These are phyloP conservation scores for Muscina levida DNA, from an alignment of 2,888 invertebrate genomes.

Conservation along the genomic window DNA sequence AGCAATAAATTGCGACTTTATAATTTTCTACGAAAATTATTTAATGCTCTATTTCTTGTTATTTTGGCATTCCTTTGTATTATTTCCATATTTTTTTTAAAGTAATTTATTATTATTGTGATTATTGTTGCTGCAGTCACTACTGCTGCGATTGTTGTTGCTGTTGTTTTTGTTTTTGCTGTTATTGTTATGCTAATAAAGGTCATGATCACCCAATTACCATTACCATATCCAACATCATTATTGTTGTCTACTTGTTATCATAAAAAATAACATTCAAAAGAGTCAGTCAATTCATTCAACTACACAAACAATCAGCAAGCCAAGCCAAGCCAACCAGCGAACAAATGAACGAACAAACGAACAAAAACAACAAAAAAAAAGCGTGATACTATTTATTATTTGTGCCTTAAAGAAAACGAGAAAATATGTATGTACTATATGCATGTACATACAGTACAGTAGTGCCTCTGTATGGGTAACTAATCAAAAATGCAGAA, in stretches of 20 bases:
- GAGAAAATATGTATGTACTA: too few relatives aligned
- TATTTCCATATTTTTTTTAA: background rate
- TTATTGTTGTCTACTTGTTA: slow-evolving; percentile 40
- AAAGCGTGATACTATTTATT: slow-evolving; percentile 19
- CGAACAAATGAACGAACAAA: too few relatives aligned
- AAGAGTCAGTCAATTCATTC: background rate
- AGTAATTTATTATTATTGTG: background rate
- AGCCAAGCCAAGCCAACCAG: too few relatives aligned
- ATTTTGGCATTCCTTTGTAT: background rate
- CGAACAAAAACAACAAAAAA: background rate
- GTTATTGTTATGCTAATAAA: slow-evolving; percentile 1
- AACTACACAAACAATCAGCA: background rate
- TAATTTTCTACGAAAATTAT: too few relatives aligned
- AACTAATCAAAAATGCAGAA: too few relatives aligned
- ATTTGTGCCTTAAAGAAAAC: background rate
- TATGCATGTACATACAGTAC: background rate
- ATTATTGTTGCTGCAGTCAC: background rate
- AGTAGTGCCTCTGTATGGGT: too few relatives aligned
- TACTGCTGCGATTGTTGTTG: too few relatives aligned
- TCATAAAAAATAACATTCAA: background rate
- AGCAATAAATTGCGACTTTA: too few relatives aligned
- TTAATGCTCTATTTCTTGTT: too few relatives aligned
- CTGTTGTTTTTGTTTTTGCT: background rate
- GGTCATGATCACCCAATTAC: slow-evolving; percentile 32
- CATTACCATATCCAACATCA: slow-evolving; percentile 55